Percentiles rank a stretch among this genome's conserved stretches.
Conservation (phyloP, 2,113 vertebrate species). For the Neolamprologus modestus region DNA sequence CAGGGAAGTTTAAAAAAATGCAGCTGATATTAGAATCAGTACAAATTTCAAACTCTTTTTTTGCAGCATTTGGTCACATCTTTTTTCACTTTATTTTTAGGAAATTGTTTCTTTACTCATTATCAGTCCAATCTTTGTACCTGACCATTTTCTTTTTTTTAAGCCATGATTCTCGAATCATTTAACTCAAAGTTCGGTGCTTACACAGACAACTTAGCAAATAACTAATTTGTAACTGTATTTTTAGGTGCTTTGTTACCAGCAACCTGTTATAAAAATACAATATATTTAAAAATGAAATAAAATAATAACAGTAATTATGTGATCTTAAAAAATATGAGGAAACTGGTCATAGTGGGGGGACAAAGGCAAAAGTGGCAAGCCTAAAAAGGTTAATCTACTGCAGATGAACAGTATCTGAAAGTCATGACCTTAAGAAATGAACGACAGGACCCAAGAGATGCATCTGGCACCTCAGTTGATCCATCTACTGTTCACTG, state of each 20-base stretch:
- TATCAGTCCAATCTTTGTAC: background rate
- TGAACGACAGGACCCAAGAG: rapidly evolving
- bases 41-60: background rate
- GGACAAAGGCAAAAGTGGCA: background rate
- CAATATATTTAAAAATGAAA: background rate
- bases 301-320: background rate
- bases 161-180: rapidly evolving
- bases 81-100: background rate
- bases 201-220: background rate
- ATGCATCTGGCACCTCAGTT: background rate
- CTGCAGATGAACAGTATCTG: background rate
- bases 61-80: background rate
- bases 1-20: background rate
- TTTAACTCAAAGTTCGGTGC: background rate
- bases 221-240: background rate
- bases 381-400: rapidly evolving
- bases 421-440: background rate
- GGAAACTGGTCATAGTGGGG: background rate
- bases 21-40: background rate
- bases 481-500: background rate
- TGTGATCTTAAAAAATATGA: background rate
- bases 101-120: background rate
- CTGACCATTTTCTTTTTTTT: background rate
- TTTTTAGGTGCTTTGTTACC: background rate
- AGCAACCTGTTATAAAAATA: background rate